Evolutionary conservation across 2,113 vertebrate genomes (phyloP).

Genomic region (Strix uralensis): DNA sequence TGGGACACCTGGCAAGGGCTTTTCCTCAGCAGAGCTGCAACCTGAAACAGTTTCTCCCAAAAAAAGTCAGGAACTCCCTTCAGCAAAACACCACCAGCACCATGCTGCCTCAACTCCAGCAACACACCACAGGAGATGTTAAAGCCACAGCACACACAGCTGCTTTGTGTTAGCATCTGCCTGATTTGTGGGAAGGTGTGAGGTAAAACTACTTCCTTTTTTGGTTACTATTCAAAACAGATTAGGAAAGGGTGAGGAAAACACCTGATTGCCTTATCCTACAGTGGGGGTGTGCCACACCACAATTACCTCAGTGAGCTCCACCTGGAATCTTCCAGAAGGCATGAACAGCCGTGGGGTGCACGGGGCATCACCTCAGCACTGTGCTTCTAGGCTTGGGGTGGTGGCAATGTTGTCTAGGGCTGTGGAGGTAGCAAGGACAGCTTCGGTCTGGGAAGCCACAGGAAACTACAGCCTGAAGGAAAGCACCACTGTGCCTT

Average conservation of each 20-base stretch:
- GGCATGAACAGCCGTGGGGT: fast-evolving
- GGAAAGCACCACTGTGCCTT: fast-evolving
- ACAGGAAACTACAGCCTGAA: fast-evolving
- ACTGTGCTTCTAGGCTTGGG: fast-evolving
- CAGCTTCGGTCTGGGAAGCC: fast-evolving
- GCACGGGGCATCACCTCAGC: fast-evolving
- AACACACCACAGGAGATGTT: fast-evolving
- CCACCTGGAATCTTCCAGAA: not conserved
- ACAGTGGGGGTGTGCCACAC: fast-evolving
- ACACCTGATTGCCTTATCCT: fast-evolving
- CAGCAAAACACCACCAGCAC: fast-evolving
- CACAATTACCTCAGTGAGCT: fast-evolving
- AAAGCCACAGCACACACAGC: fast-evolving
- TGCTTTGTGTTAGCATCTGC: fast-evolving
- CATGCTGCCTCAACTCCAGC: fast-evolving
- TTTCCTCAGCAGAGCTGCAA: not conserved
- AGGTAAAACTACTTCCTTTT: too few relatives aligned
- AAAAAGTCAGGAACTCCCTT: fast-evolving
- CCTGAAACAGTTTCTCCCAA: fast-evolving
- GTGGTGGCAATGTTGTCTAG: fast-evolving
- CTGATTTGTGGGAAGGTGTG: fast-evolving
- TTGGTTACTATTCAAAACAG: fast-evolving
- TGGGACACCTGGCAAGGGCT: fast-evolving
- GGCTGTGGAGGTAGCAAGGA: fast-evolving
- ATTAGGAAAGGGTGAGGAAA: fast-evolving